Conservation (phyloP, 2,888 invertebrate species). For the Spisula solida region DNA sequence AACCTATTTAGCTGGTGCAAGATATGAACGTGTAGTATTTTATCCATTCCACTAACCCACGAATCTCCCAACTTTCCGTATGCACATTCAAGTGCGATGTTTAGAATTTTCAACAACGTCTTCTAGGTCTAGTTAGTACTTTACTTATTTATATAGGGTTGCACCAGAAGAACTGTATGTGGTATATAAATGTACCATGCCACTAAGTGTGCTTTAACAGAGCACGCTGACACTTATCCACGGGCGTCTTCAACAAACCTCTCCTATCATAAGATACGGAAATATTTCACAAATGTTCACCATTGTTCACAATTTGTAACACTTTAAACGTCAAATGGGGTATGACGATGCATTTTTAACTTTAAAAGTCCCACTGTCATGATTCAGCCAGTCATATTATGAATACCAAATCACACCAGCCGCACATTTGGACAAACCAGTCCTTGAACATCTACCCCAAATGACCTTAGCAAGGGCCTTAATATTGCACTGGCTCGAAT, state of each 20-base stretch:
- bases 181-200: not conserved
- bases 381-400: not conserved
- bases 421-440: too few relatives aligned
- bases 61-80: too few relatives aligned
- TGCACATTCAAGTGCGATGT: not conserved
- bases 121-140: not conserved
- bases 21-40: too few relatives aligned
- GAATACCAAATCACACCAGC: too few relatives aligned
- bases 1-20: too few relatives aligned
- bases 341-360: not conserved
- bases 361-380: not conserved
- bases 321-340: too few relatives aligned
- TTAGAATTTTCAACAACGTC: not conserved
- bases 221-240: not conserved
- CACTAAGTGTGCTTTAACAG: not conserved
- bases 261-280: not conserved
- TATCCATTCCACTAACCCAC: too few relatives aligned
- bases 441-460: too few relatives aligned
- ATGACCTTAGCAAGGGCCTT: too few relatives aligned
- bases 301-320: too few relatives aligned
- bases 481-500: too few relatives aligned
- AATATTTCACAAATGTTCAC: not conserved
- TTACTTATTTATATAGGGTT: not conserved
- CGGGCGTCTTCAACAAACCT: not conserved
- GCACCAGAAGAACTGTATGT: not conserved